Conservation (phyloP, 2,797 vertebrate species). For the Protonibea diacanthus region DNA sequence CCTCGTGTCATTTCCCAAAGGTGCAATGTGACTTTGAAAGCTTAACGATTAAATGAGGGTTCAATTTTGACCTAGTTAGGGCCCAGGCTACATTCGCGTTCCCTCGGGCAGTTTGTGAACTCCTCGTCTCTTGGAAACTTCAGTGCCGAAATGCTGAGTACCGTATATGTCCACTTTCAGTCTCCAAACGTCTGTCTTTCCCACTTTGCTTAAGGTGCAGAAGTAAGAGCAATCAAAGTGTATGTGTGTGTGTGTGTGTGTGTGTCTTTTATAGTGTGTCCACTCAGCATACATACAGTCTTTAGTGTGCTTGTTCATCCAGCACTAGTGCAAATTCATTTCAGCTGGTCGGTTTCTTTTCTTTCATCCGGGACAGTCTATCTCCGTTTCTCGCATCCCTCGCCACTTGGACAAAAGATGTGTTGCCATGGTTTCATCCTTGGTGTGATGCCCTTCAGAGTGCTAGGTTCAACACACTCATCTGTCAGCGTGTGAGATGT, state of each 20-base stretch:
- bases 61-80: constrained; percentile 77
- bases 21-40: constrained; percentile 81
- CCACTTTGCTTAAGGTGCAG: constrained; percentile 81
- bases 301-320: constrained; percentile 82
- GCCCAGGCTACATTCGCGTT: constrained; percentile 67
- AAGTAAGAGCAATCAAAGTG: constrained; percentile 74
- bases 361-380: constrained; percentile 65
- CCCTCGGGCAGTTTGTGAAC: constrained; percentile 57
- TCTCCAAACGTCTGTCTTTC: constrained; percentile 56
- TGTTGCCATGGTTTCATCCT: constrained; percentile 83
- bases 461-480: constrained; percentile 69
- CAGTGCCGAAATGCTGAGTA: constrained; percentile 64
- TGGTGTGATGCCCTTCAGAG: constrained; percentile 80
- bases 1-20: constrained; percentile 74
- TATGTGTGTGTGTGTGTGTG: constrained; percentile 63
- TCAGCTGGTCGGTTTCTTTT: constrained; percentile 79
- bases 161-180: constrained; percentile 60
- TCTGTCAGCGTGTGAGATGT: constrained; percentile 65
- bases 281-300: constrained; percentile 78
- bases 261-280: constrained; percentile 76
- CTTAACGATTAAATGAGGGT: constrained; percentile 73
- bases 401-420: constrained; percentile 70
- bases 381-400: constrained; percentile 66
- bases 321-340: constrained; percentile 85
- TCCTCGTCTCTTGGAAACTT: constrained; percentile 71